Evolutionary conservation across 1,140 invertebrate genomes (phyloP), one percentile per base, ranked within the genome.

Genomic region (Trichonephila clavata): DNA sequence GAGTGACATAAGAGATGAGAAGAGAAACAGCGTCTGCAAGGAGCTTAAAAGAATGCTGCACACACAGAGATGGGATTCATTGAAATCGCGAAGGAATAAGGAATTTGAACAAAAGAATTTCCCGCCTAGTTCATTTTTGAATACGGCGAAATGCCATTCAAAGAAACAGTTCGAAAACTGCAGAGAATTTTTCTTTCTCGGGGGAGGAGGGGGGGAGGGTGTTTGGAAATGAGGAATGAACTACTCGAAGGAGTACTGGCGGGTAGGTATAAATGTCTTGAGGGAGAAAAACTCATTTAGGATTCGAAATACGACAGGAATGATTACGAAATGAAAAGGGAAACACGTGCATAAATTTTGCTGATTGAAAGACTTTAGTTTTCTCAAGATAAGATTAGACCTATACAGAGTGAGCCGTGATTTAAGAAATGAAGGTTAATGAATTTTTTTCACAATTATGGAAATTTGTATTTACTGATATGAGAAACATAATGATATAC

Each of bases 81-180:
- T 77, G 71, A 77, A 77, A 77, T 77, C 71, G 27, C 27, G 27
- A 18, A 77, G 71, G 32, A 77, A 77, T 77, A 27, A 77, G 71
- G 32, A 77, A 77, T 32, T 24, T 4, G 71, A 77, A 77, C 71
- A 77, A 77, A 77, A 32, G 71, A 77, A 16, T 18, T 32, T 27
- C 27, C 71, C 18, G 61, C 18, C 16, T 63, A 63, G 18, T 63
- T 21, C 71, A 77, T 32, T 77, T 77, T 77, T 39, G 71, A 77
- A 77, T 77, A 39, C 71, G 27, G 27, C 6, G 71, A 77, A 32
- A 77, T 39, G 71, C 27, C 32, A 39, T 32, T 39, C 71, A 77
- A 39, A 77, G 27, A 77, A 32, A 39, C 27, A 27, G 24, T 77
- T 77, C 71, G 6, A 16, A 39, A 77, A 77, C 71, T 32, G 6